A percentile compares a stretch with the other conserved stretches of the same genome.
Conservation (phyloP, 2,797 vertebrate species). For the Sebastes variabilis region DNA sequence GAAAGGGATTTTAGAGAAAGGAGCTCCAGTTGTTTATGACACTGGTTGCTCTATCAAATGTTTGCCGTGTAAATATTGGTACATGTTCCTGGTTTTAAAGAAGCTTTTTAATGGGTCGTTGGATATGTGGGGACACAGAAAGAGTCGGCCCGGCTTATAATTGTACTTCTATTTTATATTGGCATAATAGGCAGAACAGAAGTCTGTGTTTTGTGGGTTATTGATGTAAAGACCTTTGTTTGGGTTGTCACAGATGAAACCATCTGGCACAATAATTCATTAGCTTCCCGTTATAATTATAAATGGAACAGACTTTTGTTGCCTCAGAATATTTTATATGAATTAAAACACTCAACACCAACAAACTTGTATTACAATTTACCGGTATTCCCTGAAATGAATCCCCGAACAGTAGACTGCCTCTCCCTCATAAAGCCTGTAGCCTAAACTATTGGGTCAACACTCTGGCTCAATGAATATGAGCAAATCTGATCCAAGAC, state of each 20-base stretch:
- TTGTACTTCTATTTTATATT: neutral
- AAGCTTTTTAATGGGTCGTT: neutral
- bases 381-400: neutral
- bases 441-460: neutral
- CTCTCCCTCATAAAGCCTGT: neutral
- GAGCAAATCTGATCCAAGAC: neutral
- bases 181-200: neutral
- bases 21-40: conserved; percentile 56
- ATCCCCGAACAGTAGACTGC: neutral
- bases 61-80: conserved; percentile 35
- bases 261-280: neutral
- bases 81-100: conserved; percentile 1
- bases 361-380: neutral
- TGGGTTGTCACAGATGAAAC: neutral
- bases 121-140: neutral
- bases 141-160: neutral
- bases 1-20: conserved; percentile 51
- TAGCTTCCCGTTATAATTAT: neutral
- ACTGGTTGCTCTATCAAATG: conserved; percentile 42
- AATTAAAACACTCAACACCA: neutral
- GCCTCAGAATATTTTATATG: neutral
- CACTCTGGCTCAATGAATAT: neutral
- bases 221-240: neutral
- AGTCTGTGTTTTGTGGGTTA: neutral
- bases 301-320: neutral